Evolutionary conservation across 2,113 vertebrate species (phyloP).

Genomic region (Protomyctophum bolini): DNA sequence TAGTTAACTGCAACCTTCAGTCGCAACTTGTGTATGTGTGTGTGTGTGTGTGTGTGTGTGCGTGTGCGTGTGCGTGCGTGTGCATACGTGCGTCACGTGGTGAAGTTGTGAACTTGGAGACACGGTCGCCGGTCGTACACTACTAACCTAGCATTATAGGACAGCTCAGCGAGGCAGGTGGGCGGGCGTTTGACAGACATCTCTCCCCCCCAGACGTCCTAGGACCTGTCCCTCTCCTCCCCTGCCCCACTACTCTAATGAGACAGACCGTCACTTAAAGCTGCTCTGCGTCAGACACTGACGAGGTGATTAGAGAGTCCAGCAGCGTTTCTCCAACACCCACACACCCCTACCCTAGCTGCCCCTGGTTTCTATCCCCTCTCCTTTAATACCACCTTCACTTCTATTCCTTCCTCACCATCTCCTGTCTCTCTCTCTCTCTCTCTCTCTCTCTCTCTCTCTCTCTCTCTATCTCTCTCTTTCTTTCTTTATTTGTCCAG

Average conservation of each 20-base stretch:
- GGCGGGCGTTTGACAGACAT: too few species aligned
- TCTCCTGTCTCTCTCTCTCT: neutral
- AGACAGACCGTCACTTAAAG: slow-evolving; percentile 13
- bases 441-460: neutral
- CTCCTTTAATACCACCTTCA: neutral
- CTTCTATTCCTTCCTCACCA: neutral
- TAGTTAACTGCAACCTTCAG: too few species aligned
- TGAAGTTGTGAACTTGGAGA: too few species aligned
- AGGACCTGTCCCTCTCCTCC: neutral
- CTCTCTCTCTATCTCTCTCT: neutral
- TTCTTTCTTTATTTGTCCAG: neutral
- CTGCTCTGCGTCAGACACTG: slow-evolving; percentile 3
- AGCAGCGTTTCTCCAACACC: too few species aligned
- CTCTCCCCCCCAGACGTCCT: too few species aligned
- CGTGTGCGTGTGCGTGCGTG: slow-evolving; percentile 8
- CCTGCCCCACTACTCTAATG: slow-evolving; percentile 3
- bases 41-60: neutral
- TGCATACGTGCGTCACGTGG: neutral
- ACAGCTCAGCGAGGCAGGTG: too few species aligned
- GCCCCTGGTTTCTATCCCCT: neutral
- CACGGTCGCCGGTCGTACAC: too few species aligned
- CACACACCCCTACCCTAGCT: neutral
- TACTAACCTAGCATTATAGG: too few species aligned
- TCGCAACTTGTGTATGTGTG: neutral
- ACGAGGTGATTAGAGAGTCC: slow-evolving; percentile 5